Evolutionary conservation across 2,888 invertebrate genomes (phyloP).

Genomic region (Troides oblongomaculatus): DNA sequence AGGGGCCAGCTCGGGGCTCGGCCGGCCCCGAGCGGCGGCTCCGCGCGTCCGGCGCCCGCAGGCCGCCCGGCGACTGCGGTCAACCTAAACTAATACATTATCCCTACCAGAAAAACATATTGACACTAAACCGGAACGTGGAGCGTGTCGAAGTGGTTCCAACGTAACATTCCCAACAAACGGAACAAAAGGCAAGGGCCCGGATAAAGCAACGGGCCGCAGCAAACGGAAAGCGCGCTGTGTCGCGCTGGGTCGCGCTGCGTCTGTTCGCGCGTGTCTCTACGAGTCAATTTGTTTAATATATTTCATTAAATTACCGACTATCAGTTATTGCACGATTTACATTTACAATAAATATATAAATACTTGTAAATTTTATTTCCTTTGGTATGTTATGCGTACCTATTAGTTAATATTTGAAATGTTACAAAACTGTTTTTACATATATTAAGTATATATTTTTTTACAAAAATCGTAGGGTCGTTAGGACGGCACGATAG

Average conservation of each 20-base stretch:
- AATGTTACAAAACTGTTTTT: conserved; percentile 79
- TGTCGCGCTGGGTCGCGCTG: conserved; percentile 37
- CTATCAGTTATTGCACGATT: conserved; percentile 81
- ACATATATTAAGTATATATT: conserved; percentile 73
- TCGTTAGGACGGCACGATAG: conserved; percentile 80
- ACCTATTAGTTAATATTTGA: conserved; percentile 72
- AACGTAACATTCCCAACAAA: conserved; percentile 43
- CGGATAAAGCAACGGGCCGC: conserved; percentile 68
- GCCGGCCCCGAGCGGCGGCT: conserved; percentile 36
- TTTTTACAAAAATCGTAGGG: conserved; percentile 80
- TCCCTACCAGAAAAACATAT: conserved; percentile 64
- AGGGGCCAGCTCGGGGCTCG: conserved; percentile 33
- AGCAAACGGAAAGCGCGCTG: conserved; percentile 63
- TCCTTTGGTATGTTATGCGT: conserved; percentile 77
- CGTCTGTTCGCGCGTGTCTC: conserved; percentile 60
- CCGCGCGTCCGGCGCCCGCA: conserved; percentile 32
- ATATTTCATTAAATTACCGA: conserved; percentile 77
- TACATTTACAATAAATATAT: conserved; percentile 80
- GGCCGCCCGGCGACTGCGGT: conserved; percentile 59
- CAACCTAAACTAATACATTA: conserved; percentile 66
- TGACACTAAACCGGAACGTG: conserved; percentile 66
- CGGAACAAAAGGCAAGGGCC: conserved; percentile 38
- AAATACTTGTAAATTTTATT: conserved; percentile 79
- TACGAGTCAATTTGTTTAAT: conserved; percentile 72
- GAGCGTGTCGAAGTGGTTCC: conserved; percentile 67